Percentiles rank a stretch among this genome's conserved stretches.
Evolutionary conservation across 1,140 invertebrate species (phyloP).

Genomic region (Meloidogyne exigua): DNA sequence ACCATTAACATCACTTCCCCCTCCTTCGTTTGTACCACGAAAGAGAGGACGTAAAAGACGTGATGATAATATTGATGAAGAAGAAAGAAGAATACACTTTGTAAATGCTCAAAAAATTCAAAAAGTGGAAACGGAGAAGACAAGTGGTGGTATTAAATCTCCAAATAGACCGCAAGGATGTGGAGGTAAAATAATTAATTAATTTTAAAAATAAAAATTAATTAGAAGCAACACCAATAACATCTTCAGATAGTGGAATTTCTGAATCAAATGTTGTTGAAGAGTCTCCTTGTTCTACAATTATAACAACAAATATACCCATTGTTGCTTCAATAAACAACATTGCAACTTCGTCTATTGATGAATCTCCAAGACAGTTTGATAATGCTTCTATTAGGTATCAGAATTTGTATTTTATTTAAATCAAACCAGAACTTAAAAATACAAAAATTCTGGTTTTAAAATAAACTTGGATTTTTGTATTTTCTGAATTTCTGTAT

Average conservation of each 20-base stretch:
- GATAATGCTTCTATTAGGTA: background rate
- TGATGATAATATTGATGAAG: conserved; percentile 1
- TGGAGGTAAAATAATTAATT: background rate
- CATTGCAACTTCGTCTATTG: background rate
- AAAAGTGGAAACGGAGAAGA: background rate
- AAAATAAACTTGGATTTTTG: too few species aligned
- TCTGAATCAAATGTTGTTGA: conserved; percentile 30
- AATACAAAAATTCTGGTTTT: too few species aligned
- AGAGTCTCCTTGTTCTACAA: background rate
- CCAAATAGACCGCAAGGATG: background rate
- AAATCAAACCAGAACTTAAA: too few species aligned
- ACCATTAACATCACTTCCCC: background rate
- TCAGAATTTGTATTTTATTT: background rate
- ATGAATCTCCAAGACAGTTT: background rate
- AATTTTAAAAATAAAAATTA: background rate
- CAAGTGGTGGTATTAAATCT: background rate
- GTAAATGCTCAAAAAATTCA: background rate
- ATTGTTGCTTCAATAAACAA: background rate
- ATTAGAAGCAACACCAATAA: conserved; percentile 26
- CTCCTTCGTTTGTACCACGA: conserved; percentile 6
- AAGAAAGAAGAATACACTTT: background rate
- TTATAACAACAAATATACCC: background rate
- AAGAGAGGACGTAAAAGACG: conserved; percentile 21
- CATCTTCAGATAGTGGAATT: conserved; percentile 31
- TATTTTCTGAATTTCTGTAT: background rate